Base-by-base conservation (phyloP, 2,888 invertebrate species). In the Cistogaster globosa region DNA sequence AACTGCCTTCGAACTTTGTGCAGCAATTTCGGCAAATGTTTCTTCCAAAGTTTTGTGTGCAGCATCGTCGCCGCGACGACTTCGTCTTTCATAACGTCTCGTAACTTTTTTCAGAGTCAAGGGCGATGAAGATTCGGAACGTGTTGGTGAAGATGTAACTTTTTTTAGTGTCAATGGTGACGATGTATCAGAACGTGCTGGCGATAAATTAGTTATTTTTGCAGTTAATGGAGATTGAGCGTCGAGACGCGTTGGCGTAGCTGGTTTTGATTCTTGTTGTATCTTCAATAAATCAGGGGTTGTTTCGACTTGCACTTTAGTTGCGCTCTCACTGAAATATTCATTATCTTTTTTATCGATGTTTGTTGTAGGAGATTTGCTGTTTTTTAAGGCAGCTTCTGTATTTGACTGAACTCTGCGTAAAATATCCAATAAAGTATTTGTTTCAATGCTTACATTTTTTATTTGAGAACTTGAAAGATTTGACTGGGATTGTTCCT, bases 21-120 rank as follows among this genome's bases (percentile, higher is more conserved):
- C 88, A 4, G 88, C 87, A 62, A 88, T 88, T 78, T 88, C 88
- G 8, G 88, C 88, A 86, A 88, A 88, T 1, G 88, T 88, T 82
- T 88, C 88, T 69, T 88, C 88, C 26, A 88, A 72, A 0, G 88
- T 88, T 85, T 87, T 88, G 62, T 86, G 84, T 12, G 63, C 42
- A 16, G 69, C 42, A 4, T 86, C 85, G 8, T 86, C 87, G 0
- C 80, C 85, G 20, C 87, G 83, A 60, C 86, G 85, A 55, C 82
- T 76, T 12, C 88, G 86, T 71, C 86, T 87, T 67, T 88, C 88
- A 76, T 87, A 87, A 36, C 88, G 88, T 9, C 88, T 80, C 1
- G 84, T 87, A 11, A 86, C 38, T 45, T 87, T 87, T 51, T 85
- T 87, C 12, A 82, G 65, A 2, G 75, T 78, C 57, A 74, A 57